A percentile compares a stretch with the other conserved stretches of the same genome.
Evolutionary conservation across 2,888 invertebrate species (phyloP).

Genomic region (Cheilosia grossa): DNA sequence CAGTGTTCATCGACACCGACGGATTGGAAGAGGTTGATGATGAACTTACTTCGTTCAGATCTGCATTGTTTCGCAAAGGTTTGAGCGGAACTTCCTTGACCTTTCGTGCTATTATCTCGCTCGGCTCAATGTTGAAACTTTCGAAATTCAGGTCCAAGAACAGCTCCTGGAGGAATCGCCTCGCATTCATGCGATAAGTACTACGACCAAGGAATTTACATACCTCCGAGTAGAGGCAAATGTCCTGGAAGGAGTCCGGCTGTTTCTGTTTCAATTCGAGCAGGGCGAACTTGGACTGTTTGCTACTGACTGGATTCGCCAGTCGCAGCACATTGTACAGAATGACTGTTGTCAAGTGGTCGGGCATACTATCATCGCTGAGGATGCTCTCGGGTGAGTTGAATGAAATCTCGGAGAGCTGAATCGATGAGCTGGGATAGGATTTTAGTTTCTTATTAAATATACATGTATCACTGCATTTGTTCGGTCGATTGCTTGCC

Average conservation of each 20-base stretch:
- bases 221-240: slow-evolving; percentile 97
- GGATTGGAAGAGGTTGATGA: slow-evolving; percentile 25
- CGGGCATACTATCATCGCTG: slow-evolving; percentile 82
- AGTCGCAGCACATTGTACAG: slow-evolving; percentile 89
- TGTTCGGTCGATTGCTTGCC: slow-evolving; percentile 78
- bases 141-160: slow-evolving; percentile 93
- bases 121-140: slow-evolving; percentile 85
- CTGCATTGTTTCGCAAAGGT: slow-evolving; percentile 26
- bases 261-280: slow-evolving; percentile 89
- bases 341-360: slow-evolving; percentile 83
- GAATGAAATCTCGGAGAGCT: slow-evolving; percentile 81
- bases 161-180: slow-evolving; percentile 96
- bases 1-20: slow-evolving; percentile 12
- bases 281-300: slow-evolving; percentile 92
- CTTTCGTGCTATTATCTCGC: slow-evolving; percentile 83
- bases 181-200: slow-evolving; percentile 91
- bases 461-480: slow-evolving; percentile 77
- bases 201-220: slow-evolving; percentile 90
- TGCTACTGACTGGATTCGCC: slow-evolving; percentile 91
- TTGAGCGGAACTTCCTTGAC: slow-evolving; percentile 76
- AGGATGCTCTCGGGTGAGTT: slow-evolving; percentile 83
- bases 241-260: slow-evolving; percentile 90
- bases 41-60: slow-evolving; percentile 30
- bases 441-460: slow-evolving; percentile 70
- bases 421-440: slow-evolving; percentile 78